Base-by-base conservation (phyloP, 2,113 vertebrate genomes). In the Chinchilla lanigera region DNA sequence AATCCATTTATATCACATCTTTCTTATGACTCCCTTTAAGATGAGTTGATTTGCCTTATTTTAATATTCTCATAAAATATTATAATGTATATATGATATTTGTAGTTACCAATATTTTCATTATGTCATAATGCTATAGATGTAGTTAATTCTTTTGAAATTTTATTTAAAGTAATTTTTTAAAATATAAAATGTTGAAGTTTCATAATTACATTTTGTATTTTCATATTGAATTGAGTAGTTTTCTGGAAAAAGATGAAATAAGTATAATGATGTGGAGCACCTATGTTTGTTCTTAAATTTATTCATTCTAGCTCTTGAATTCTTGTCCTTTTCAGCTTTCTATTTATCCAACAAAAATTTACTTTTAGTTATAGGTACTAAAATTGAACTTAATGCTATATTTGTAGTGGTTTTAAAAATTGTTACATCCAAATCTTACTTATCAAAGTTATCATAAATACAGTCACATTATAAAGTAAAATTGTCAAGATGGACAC, bases 121-220 rank as follows among this genome's bases (percentile, higher is more conserved):
- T 58, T 41, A 58, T 69, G 38, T 1, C 17, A n/a, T 83, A 54
- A 78, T 80, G 94, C 19, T 77, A 7, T 71, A 85, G 0, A 56
- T n/a, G 30, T 30, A 16, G 4, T 63, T 78, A 35, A 35, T 65
- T 50, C 67, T 73, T 90, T 63, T 3, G 0, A 44, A 93, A 94
- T 65, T 85, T 95, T 80, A 16, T 50, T 93, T 5, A 89, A 88
- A 91, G 28, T 94, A 89, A 38, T 75, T 86, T 85, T 86, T 8
- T 56, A 83, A 82, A 73, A 73, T 10, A 54, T 0, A 93, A 83
- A 78, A 60, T 9, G 7, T 56, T 0, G 50, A 50, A 33, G 1
- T 30, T 33, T 90, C 83, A 84, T 56, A 28, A 2, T 56, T 87
- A 44, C 6, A 73, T 71, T 47, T 93, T 12, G 67, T 81, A 50